Conservation (phyloP, 1,140 invertebrate species). For the Ericerus pela region DNA sequence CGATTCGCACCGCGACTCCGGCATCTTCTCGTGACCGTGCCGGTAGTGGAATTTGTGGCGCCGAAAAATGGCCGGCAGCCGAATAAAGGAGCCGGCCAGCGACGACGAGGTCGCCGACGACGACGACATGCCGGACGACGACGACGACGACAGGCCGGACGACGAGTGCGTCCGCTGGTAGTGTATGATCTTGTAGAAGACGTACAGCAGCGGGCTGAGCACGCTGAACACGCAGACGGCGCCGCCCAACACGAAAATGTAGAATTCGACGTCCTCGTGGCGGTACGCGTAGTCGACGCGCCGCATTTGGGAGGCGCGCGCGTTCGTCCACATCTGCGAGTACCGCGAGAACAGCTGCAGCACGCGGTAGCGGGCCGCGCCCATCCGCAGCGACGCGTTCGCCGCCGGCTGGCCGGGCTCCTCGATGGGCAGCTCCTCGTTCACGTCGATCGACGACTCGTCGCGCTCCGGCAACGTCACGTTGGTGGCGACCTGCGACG, state of each 20-base stretch:
- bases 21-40: neutral
- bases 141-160: conserved; percentile 21
- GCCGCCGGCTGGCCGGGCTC: conserved; percentile 27
- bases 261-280: conserved; percentile 25
- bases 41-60: neutral
- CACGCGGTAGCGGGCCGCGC: conserved; percentile 30
- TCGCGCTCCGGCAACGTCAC: conserved; percentile 20
- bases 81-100: no score
- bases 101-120: neutral
- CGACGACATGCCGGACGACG: conserved; percentile 7
- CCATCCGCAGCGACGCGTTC: conserved; percentile 29
- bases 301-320: conserved; percentile 22
- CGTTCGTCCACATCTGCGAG: conserved; percentile 19
- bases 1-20: conserved; percentile 15
- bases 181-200: conserved; percentile 21
- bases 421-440: conserved; percentile 3
- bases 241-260: conserved; percentile 25
- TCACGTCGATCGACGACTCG: neutral
- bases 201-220: conserved; percentile 21
- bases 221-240: conserved; percentile 23
- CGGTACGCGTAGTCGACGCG: conserved; percentile 19
- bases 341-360: conserved; percentile 3
- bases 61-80: neutral
- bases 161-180: conserved; percentile 21
- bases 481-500: conserved; percentile 27